Evolutionary conservation across 2,888 invertebrate species (phyloP), one percentile per base, ranked within the genome.

Genomic region (Serripes groenlandicus): DNA sequence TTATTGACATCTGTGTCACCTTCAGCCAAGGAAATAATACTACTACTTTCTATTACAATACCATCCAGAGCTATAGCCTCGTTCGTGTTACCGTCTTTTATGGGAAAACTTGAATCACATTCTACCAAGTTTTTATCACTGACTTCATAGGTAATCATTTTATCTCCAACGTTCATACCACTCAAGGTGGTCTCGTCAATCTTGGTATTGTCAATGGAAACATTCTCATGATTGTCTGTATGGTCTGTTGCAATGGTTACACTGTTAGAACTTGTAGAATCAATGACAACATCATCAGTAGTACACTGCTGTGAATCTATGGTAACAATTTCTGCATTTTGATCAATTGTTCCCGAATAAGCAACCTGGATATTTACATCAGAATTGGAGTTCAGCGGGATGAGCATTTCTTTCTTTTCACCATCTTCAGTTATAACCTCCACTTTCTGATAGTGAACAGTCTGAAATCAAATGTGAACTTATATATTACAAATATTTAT

Each of bases 341-440:
- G 66, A 42, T 42, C 66, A 2, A 42, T 28, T 7, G 35, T 42
- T 21, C 26, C 28, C 23, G 66, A 23, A 34, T 66, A 66, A 26
- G 23, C 66, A n/a, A 66, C 66, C n/a, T 64, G 62, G 21, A 64
- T 71, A 34, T 49, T 28, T 49, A 52, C 9, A 49, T 35, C 49
- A 52, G 49, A 60, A 37, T 75, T 77, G 9, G 73, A 68, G 28
- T 76, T 76, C 35, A 68, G 86, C n/a, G 85, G 88, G 32, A 89
- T 75, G 32, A 87, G 79, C 11, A 86, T 75, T 26, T 87, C 84
- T 32, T 87, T 83, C 37, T 83, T 81, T 52, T 81, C 74, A 21
- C 85, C 85, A 52, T 80, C 80, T 28, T 82, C 85, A 60, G 82
- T 81, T 11, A 88, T 76, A 49, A 86, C 87, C 60, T 66, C 1